Evolutionary conservation across 1,140 invertebrate species (phyloP).

Genomic region (Bombyx mori): DNA sequence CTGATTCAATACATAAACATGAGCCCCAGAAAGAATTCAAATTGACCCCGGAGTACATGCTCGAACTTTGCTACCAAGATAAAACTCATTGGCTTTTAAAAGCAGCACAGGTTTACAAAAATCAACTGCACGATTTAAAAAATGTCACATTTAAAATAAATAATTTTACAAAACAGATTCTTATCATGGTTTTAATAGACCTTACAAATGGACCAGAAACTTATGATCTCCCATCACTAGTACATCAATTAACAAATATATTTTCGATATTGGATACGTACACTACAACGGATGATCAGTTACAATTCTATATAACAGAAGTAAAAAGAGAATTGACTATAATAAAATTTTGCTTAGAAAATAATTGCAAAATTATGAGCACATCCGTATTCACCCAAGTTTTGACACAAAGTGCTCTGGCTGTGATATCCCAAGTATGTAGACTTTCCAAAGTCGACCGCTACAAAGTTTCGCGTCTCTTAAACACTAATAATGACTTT

Average conservation of each 20-base stretch:
- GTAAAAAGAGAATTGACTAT: slow-evolving; percentile 63
- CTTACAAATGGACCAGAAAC: slow-evolving; percentile 60
- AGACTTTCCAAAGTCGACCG: slow-evolving; percentile 61
- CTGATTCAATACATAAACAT: slow-evolving; percentile 48
- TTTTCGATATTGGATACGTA: slow-evolving; percentile 64
- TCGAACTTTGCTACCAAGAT: slow-evolving; percentile 61
- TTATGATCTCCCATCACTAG: slow-evolving; percentile 51
- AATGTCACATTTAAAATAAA: slow-evolving; percentile 64
- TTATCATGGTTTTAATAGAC: slow-evolving; percentile 64
- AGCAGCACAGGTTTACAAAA: slow-evolving; percentile 58
- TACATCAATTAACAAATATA: slow-evolving; percentile 58
- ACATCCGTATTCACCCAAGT: slow-evolving; percentile 60
- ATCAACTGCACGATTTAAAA: slow-evolving; percentile 56
- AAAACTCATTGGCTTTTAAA: slow-evolving; percentile 65
- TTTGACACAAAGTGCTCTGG: slow-evolving; percentile 57
- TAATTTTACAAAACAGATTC: slow-evolving; percentile 62
- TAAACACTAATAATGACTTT: slow-evolving; percentile 61
- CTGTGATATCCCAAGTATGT: slow-evolving; percentile 67
- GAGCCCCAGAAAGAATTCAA: slow-evolving; percentile 54
- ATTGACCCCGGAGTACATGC: slow-evolving; percentile 62
- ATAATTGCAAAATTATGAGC: slow-evolving; percentile 62
- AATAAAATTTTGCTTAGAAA: slow-evolving; percentile 66
- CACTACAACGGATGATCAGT: slow-evolving; percentile 46
- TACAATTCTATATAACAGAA: slow-evolving; percentile 65
- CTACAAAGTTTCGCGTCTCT: slow-evolving; percentile 61